Evolutionary conservation across 1,140 invertebrate genomes (phyloP).

Genomic region (Drosophila sp.): DNA sequence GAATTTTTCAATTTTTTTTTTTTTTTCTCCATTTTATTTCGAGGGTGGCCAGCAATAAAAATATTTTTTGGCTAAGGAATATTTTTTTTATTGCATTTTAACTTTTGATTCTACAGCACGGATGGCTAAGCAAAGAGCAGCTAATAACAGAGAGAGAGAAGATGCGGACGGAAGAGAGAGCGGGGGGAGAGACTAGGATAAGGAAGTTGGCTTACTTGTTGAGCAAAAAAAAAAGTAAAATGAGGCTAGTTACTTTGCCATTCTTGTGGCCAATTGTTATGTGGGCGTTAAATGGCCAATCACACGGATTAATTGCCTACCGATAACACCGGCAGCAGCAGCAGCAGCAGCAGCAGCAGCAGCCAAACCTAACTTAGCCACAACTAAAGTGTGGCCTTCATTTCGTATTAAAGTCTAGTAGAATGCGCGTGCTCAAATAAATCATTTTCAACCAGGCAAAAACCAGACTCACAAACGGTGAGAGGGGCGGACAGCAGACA

Average conservation of each 20-base stretch:
- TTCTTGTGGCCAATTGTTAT: constrained; percentile 16
- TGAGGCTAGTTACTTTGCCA: constrained; percentile 11
- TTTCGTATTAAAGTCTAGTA: constrained; percentile 14
- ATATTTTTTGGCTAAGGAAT: constrained; percentile 19
- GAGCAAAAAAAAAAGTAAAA: not conserved
- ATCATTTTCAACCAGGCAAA: constrained; percentile 67
- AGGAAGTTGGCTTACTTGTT: constrained; percentile 16
- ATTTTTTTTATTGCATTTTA: constrained; percentile 31
- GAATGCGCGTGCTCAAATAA: constrained; percentile 82
- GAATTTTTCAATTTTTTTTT: not conserved
- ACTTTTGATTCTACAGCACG: constrained; percentile 6
- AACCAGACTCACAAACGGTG: constrained; percentile 35
- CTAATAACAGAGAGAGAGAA: constrained; percentile 9
- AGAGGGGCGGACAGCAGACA: not conserved
- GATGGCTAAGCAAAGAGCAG: constrained; percentile 15
- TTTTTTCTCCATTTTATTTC: not conserved
- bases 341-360: not conserved
- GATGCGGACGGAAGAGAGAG: not conserved
- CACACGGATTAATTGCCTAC: constrained; percentile 74
- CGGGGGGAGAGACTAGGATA: not conserved
- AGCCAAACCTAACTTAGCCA: not conserved
- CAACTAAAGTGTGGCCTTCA: constrained; percentile 28
- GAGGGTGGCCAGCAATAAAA: constrained; percentile 36
- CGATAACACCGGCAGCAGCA: constrained; percentile 46
- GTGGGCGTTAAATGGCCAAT: constrained; percentile 71